These are phyloP conservation scores for Lepidocyrtinus sp. DNA, from an alignment of 2,888 invertebrate species.

Conservation along the genomic window DNA sequence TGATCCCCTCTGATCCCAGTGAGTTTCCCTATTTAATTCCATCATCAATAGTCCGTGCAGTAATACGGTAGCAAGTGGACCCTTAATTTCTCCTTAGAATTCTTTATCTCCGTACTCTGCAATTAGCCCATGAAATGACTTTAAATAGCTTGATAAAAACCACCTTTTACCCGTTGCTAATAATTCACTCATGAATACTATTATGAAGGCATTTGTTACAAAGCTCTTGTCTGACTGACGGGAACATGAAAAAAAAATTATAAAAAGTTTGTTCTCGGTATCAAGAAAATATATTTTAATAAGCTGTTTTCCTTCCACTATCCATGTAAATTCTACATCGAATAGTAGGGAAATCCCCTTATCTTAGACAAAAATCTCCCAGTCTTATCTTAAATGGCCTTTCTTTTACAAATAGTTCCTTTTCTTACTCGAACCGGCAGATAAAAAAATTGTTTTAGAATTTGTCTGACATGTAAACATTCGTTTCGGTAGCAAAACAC, in stretches of 20 bases:
- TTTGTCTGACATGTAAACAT: neutral
- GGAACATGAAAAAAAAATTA: neutral
- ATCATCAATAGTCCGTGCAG: conserved; percentile 14
- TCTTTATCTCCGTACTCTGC: conserved; percentile 31
- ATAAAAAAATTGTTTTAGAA: neutral
- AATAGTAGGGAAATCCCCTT: conserved; percentile 11
- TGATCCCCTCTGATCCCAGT: conserved; percentile 46
- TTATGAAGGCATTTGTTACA: conserved; percentile 10
- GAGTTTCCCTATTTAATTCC: conserved; percentile 30
- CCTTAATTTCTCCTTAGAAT: conserved; percentile 9
- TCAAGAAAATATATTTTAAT: conserved; percentile 14
- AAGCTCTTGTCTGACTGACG: neutral
- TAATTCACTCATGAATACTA: conserved; percentile 47
- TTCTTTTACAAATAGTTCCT: neutral
- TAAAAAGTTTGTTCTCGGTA: neutral
- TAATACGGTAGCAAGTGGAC: no score
- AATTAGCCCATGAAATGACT: conserved; percentile 40
- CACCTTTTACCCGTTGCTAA: conserved; percentile 39
- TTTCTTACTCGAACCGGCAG: neutral
- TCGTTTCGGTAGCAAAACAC: neutral
- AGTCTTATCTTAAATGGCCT: neutral
- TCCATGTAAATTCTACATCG: neutral
- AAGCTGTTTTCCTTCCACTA: neutral
- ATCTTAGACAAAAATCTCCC: neutral
- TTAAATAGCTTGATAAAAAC: conserved; percentile 42